These are phyloP conservation scores for Acipenser transmontanus DNA, from an alignment of 2,797 vertebrate genomes.

Conservation along the genomic window DNA sequence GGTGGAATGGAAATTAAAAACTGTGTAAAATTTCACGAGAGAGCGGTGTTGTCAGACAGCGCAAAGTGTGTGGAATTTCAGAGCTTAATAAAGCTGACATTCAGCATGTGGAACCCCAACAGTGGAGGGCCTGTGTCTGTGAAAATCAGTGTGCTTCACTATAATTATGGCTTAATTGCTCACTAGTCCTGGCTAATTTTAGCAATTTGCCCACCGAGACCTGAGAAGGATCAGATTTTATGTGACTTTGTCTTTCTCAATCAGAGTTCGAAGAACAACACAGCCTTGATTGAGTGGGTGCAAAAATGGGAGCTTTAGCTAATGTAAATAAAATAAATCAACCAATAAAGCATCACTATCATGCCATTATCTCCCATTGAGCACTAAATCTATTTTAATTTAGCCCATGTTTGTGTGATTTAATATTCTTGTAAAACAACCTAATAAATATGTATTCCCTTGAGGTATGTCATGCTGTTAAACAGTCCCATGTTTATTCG, in stretches of 20 bases:
- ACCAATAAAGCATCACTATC: too few relatives aligned
- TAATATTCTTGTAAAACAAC: too few relatives aligned
- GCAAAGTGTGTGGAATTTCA: slow-evolving; percentile 8
- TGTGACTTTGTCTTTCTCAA: slow-evolving; percentile 57
- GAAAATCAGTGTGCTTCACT: slow-evolving; percentile 39
- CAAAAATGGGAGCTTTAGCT: too few relatives aligned
- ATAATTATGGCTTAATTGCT: slow-evolving; percentile 60
- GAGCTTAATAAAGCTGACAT: slow-evolving; percentile 23
- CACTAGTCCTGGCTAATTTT: slow-evolving; percentile 51
- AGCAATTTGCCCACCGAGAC: slow-evolving; percentile 54
- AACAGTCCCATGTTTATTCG: too few relatives aligned
- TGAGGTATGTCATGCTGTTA: too few relatives aligned
- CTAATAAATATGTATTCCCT: too few relatives aligned
- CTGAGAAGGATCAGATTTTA: slow-evolving; percentile 56
- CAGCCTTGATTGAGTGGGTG: too few relatives aligned
- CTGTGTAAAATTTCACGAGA: slow-evolving; percentile 3
- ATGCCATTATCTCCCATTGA: too few relatives aligned
- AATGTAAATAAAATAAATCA: too few relatives aligned
- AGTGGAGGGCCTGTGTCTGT: slow-evolving; percentile 18
- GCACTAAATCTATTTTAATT: too few relatives aligned
- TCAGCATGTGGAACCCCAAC: slow-evolving; percentile 18
- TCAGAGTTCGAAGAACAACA: too few relatives aligned
- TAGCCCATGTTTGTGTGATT: too few relatives aligned
- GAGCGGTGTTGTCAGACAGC: not conserved
- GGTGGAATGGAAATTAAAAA: not conserved